Evolutionary conservation across 1,140 invertebrate species (phyloP).

Genomic region (Drosophila gunungcola): DNA sequence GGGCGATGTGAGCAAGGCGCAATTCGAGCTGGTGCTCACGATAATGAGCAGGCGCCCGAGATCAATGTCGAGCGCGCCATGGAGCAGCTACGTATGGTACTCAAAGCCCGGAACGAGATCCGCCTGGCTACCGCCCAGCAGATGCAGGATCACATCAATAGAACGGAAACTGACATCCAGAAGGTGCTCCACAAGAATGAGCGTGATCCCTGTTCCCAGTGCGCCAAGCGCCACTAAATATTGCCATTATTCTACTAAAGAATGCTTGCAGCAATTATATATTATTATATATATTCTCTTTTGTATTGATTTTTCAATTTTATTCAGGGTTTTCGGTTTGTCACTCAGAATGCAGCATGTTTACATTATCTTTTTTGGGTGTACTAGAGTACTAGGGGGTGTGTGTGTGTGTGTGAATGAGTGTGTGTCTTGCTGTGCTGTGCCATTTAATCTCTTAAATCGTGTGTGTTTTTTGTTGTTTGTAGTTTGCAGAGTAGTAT

Average conservation of each 20-base stretch:
- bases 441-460: constrained; percentile 30
- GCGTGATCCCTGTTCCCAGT: background rate
- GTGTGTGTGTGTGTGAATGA: constrained; percentile 6
- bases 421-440: constrained; percentile 16
- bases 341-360: constrained; percentile 13
- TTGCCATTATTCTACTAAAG: no score
- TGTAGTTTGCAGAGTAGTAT: constrained; percentile 1
- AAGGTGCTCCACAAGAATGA: background rate
- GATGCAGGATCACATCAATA: background rate
- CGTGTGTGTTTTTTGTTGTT: background rate
- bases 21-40: background rate
- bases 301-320: constrained; percentile 29
- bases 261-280: no score
- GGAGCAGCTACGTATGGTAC: background rate
- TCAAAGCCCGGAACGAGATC: background rate
- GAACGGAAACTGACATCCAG: background rate
- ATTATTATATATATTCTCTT: background rate
- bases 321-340: constrained; percentile 29
- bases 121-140: background rate
- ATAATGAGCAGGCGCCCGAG: background rate
- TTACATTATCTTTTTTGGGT: constrained; percentile 6
- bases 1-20: background rate
- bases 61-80: background rate
- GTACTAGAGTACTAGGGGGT: constrained; percentile 7
- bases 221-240: background rate